Evolutionary conservation across 2,113 vertebrate species (phyloP), one percentile per base, ranked within the genome.

Genomic region (Dasypus novemcinctus): DNA sequence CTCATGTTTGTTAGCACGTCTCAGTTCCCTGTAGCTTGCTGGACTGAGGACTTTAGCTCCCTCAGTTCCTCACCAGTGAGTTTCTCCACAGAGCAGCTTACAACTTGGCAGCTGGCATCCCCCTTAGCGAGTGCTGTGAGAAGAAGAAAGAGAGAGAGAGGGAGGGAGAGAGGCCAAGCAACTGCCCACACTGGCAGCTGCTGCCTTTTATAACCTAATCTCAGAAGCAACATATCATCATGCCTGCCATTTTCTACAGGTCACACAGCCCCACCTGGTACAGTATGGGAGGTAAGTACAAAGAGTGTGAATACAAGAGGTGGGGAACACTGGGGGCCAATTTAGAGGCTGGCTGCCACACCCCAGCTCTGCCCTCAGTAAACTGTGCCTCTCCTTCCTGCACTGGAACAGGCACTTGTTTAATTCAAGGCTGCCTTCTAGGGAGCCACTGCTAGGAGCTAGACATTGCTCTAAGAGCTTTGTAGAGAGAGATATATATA

Each of bases 351-450:
- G 66, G 18, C n/a, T 61, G n/a, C 54, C 59, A 18, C 49, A 61
- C 27, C 33, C 11, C 27, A 93, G 59, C 12, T 63, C 31, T 38
- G 4, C 27, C 29, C 33, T 54, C 3, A 27, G 61, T 38, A 85
- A 89, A 46, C 66, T 49, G 49, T 25, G 21, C 46, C 21, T 89
- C 29, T 3, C 43, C 4, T 21, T 86, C 69, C 23, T 8, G 9
- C 6, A 11, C 66, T 46, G 68, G 71, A 63, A 71, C 25, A 57
- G 64, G 36, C 29, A 79, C 46, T 64, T 61, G 61, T 61, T 85
- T 76, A 84, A 25, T 93, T 95, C 76, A 91, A 85, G 76, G 72
- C 38, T 93, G 13, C 15, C 33, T 87, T 91, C 72, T 54, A 82
- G 74, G 46, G 61, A 46, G 54, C 5, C 61, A 72, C n/a, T 43